A percentile compares a stretch with the other conserved stretches of the same genome.
Conservation (phyloP, 2,888 invertebrate species). For the Carabus problematicus region DNA sequence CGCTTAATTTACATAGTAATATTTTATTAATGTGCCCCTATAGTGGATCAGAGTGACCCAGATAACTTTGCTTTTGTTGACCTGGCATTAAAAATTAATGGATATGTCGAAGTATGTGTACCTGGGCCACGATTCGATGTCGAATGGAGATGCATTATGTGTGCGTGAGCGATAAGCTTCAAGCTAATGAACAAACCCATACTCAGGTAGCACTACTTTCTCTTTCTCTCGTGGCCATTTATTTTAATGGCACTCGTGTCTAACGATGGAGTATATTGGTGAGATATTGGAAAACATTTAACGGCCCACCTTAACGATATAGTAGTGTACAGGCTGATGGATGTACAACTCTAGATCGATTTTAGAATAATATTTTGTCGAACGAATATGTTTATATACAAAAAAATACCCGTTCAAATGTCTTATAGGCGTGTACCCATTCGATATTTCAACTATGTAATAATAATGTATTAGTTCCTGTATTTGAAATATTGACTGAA, state of each 20-base stretch:
- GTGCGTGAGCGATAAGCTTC: background rate
- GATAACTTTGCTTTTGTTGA: constrained; percentile 41
- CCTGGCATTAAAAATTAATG: constrained; percentile 37
- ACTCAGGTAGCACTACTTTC: background rate
- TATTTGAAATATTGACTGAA: too few species aligned
- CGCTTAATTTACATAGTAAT: constrained; percentile 11
- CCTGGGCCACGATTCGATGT: too few species aligned
- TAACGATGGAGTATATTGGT: constrained; percentile 12
- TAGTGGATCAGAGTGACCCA: constrained; percentile 37
- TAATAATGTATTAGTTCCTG: too few species aligned
- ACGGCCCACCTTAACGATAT: background rate
- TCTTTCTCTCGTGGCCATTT: background rate
- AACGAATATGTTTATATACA: too few species aligned
- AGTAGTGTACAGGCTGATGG: too few species aligned
- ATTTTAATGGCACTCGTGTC: background rate
- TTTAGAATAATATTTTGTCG: too few species aligned
- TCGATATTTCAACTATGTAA: too few species aligned
- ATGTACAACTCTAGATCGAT: too few species aligned
- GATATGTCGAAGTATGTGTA: constrained; percentile 10
- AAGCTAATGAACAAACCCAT: background rate
- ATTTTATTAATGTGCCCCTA: constrained; percentile 37
- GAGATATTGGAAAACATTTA: constrained; percentile 17
- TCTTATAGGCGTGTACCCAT: too few species aligned
- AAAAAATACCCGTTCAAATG: too few species aligned
- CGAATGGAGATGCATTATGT: constrained; percentile 8